These are phyloP conservation scores for Lasioglossum calceatum DNA, from an alignment of 2,888 invertebrate genomes.

Conservation along the genomic window DNA sequence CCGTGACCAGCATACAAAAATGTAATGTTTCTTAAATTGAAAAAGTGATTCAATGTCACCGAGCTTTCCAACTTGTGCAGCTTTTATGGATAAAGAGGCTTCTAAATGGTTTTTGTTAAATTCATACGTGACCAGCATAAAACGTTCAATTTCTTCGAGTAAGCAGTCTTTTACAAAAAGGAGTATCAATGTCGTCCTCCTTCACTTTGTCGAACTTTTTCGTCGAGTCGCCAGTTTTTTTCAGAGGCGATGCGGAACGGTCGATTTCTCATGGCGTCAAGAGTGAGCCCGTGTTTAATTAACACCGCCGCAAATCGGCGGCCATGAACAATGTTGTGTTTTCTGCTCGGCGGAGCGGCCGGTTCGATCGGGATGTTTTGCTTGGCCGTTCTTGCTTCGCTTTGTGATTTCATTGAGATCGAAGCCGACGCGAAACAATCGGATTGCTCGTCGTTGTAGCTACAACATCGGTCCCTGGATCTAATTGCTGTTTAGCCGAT, in stretches of 20 bases:
- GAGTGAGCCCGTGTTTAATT: constrained; percentile 39
- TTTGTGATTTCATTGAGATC: constrained; percentile 38
- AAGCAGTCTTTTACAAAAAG: not conserved
- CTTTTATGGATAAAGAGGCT: not conserved
- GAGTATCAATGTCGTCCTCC: not conserved
- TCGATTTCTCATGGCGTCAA: not conserved
- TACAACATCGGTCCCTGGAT: constrained; percentile 56
- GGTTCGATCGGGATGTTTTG: constrained; percentile 33
- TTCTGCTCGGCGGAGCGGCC: constrained; percentile 28
- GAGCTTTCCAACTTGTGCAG: too few relatives aligned
- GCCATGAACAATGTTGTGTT: constrained; percentile 36
- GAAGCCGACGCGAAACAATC: constrained; percentile 41
- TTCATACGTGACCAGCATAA: not conserved
- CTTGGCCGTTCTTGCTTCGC: constrained; percentile 34
- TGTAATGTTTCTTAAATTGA: not conserved
- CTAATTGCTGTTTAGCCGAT: constrained; percentile 69
- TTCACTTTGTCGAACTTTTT: not conserved
- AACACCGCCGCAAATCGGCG: constrained; percentile 33
- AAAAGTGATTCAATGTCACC: too few relatives aligned
- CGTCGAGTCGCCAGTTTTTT: not conserved
- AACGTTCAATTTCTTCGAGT: not conserved
- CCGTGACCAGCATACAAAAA: not conserved
- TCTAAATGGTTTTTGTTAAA: not conserved
- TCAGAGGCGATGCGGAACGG: not conserved
- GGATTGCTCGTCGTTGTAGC: constrained; percentile 29